Base-by-base conservation (phyloP, 2,888 invertebrate genomes). In the Meiosimyza platycephala region DNA sequence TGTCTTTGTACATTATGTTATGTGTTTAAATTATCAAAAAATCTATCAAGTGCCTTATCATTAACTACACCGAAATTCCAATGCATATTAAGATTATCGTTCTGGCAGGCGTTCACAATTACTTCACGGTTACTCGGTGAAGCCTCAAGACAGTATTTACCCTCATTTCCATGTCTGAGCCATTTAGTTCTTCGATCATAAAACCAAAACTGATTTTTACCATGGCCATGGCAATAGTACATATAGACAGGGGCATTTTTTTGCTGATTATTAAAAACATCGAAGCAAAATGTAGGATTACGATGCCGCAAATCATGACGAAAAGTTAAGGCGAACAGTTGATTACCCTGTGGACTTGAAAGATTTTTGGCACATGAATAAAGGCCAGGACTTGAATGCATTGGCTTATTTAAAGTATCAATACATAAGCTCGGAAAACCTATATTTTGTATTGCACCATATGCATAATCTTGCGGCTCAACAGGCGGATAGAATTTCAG, bases 171-270 rank as follows among this genome's bases (percentile, higher is more conserved):
- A 40, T 40, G 40, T 7, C 9, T 40, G 1, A 40, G 9, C 40
- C 6, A 40, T 40, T 40, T 40, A 4, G 6, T 40, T 2, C 9
- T 40, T 6, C 40, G 40, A 40, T 40, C 9, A 9, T 40, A 40
- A 40, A 40, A 40, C 40, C 40, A 40, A 1, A 40, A 40, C 40
- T 40, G 40, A 40, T 9, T 40, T 9, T 40, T 9, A 40, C 9
- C 40, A 83, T 94, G 93, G 0, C 96, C 94, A 83, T 99, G 98
- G 79, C 98, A 99, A 89, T 93, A 98, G 66, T 98, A 87, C 52
- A 92, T 87, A 52, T 92, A 89, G 1, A 98, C 89, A 0, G 95
- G 93, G 0, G 96, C 93, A 81, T 91, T 91, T 1, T 90, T 88
- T 9, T 9, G 40, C 90, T 0, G 94, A 62, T 1, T 28, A 76